These are phyloP conservation scores for Dendrolimus pini DNA, from an alignment of 2,888 invertebrate genomes.

Conservation along the genomic window DNA sequence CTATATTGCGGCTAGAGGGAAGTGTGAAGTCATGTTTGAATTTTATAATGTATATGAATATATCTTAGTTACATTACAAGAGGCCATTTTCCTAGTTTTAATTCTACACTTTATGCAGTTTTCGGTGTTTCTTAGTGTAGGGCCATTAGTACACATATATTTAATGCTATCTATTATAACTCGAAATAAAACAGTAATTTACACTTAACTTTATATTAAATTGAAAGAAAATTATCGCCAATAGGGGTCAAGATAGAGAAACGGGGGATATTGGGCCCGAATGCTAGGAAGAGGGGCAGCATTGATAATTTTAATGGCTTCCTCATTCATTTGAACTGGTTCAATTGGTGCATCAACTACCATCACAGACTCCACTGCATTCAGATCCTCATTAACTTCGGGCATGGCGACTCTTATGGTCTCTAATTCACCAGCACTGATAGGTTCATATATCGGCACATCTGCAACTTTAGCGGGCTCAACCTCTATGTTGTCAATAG, in stretches of 20 bases:
- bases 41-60: too few species aligned
- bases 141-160: too few species aligned
- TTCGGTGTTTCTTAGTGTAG: too few species aligned
- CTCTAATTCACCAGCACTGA: conserved; percentile 8
- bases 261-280: conserved; percentile 1
- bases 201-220: too few species aligned
- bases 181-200: too few species aligned
- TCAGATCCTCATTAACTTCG: conserved; percentile 6
- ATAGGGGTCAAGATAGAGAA: conserved; percentile 17
- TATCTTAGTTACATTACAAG: too few species aligned
- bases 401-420: conserved; percentile 9
- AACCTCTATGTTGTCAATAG: not conserved
- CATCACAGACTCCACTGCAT: conserved; percentile 1
- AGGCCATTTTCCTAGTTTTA: too few species aligned
- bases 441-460: conserved; percentile 1
- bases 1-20: too few species aligned
- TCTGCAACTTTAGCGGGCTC: not conserved
- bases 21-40: too few species aligned
- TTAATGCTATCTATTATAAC: too few species aligned
- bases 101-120: too few species aligned
- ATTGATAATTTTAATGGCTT: conserved; percentile 11
- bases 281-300: conserved; percentile 3
- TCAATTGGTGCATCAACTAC: conserved; percentile 5
- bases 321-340: not conserved
- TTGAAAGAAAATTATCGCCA: conserved; percentile 17